A percentile compares a stretch with the other conserved stretches of the same genome.
Evolutionary conservation across 2,888 invertebrate genomes (phyloP).

Genomic region (Strigamia crassipes): DNA sequence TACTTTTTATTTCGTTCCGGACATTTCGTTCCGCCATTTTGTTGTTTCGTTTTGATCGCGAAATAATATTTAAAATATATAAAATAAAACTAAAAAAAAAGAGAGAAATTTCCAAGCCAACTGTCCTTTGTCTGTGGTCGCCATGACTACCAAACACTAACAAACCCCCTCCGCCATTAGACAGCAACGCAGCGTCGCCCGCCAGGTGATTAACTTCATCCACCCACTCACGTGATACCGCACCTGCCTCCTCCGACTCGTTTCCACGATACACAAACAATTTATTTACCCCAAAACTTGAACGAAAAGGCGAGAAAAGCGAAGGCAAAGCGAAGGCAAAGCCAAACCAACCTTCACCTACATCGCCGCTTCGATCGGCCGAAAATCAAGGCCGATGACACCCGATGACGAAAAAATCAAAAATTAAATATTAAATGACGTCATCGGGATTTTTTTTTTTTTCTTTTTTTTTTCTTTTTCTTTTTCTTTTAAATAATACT

Average conservation of each 20-base stretch:
- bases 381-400: constrained; percentile 11
- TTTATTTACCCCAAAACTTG: neutral
- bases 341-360: constrained; percentile 1
- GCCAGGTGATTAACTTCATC: constrained; percentile 42
- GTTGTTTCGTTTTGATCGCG: neutral
- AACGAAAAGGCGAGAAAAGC: neutral
- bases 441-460: neutral
- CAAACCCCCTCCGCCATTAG: constrained; percentile 39
- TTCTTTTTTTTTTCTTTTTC: too few relatives aligned
- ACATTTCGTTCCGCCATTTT: neutral
- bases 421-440: neutral
- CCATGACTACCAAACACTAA: constrained; percentile 22
- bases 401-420: neutral
- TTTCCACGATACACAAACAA: neutral
- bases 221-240: constrained; percentile 37
- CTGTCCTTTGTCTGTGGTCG: constrained; percentile 34
- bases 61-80: neutral
- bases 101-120: neutral
- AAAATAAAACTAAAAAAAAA: neutral
- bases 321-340: neutral
- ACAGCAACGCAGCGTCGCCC: constrained; percentile 23
- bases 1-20: neutral
- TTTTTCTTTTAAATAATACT: too few relatives aligned
- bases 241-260: constrained; percentile 13
- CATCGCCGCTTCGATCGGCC: neutral